A percentile compares a stretch with the other conserved stretches of the same genome.
Conservation (phyloP, 2,888 invertebrate genomes). For the Pyrrhia umbra region DNA sequence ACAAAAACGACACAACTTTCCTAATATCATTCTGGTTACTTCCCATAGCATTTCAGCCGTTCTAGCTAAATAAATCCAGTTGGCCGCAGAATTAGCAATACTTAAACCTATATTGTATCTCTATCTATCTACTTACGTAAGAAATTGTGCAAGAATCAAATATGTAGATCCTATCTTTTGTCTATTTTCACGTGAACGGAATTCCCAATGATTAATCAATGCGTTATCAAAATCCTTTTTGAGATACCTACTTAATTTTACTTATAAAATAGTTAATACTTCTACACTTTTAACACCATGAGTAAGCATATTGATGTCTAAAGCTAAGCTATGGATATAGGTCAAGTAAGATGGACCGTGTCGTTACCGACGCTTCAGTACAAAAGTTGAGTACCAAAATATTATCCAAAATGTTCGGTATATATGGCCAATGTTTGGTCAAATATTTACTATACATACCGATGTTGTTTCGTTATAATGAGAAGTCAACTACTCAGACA, state of each 20-base stretch:
- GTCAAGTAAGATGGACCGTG: constrained; percentile 85
- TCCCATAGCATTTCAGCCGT: constrained; percentile 22
- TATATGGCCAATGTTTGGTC: constrained; percentile 58
- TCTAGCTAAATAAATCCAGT: constrained; percentile 53
- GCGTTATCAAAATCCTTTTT: constrained; percentile 76
- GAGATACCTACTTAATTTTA: constrained; percentile 76
- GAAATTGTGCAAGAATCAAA: constrained; percentile 86
- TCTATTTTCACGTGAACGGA: constrained; percentile 59
- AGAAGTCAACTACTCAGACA: constrained; percentile 60
- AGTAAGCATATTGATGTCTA: constrained; percentile 78
- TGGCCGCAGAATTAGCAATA: constrained; percentile 71
- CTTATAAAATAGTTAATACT: constrained; percentile 82
- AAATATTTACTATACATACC: constrained; percentile 48
- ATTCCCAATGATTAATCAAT: constrained; percentile 56
- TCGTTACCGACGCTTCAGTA: constrained; percentile 83
- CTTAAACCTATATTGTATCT: constrained; percentile 76
- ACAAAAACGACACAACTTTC: constrained; percentile 39
- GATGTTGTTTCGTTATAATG: constrained; percentile 48
- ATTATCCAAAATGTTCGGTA: constrained; percentile 76
- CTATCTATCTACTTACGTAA: constrained; percentile 85
- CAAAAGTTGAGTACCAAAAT: constrained; percentile 88
- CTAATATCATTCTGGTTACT: constrained; percentile 24
- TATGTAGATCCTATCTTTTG: constrained; percentile 59
- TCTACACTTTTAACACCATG: constrained; percentile 71
- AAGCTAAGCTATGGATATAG: constrained; percentile 83